Conservation (phyloP, 2,113 vertebrate species). For the Mus spicilegus region DNA sequence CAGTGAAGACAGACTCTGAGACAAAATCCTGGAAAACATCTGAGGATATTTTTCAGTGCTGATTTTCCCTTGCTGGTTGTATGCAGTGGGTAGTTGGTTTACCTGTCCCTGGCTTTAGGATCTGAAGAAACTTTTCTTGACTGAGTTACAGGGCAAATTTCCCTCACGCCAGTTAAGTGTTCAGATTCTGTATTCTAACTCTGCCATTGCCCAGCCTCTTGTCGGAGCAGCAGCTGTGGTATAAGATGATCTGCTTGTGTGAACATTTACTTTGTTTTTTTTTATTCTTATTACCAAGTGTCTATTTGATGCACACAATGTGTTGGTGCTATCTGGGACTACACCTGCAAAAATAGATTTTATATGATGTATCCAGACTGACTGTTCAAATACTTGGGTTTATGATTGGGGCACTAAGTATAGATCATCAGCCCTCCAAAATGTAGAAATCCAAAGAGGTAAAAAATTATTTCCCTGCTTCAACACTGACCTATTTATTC, state of each 20-base stretch:
- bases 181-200: neutral
- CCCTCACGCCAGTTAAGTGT: neutral
- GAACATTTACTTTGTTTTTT: neutral
- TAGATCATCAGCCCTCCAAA: neutral
- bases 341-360: neutral
- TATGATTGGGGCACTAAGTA: neutral
- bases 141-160: neutral
- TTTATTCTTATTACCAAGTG: slow-evolving; percentile 7
- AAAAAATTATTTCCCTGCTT: neutral
- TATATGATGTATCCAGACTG: neutral
- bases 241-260: neutral
- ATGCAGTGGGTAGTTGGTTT: neutral
- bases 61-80: neutral
- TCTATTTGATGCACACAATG: neutral
- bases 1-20: neutral
- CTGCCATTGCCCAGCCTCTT: neutral
- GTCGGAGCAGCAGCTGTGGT: neutral
- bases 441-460: neutral
- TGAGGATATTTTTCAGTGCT: neutral
- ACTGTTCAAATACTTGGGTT: neutral
- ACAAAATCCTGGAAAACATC: neutral
- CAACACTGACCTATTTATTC: slow-evolving; percentile 48
- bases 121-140: neutral
- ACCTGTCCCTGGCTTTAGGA: neutral
- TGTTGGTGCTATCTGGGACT: neutral